Percentiles rank a stretch among this genome's conserved stretches.
Conservation (phyloP, 2,888 invertebrate species). For the Aphidoletes aphidimyza region DNA sequence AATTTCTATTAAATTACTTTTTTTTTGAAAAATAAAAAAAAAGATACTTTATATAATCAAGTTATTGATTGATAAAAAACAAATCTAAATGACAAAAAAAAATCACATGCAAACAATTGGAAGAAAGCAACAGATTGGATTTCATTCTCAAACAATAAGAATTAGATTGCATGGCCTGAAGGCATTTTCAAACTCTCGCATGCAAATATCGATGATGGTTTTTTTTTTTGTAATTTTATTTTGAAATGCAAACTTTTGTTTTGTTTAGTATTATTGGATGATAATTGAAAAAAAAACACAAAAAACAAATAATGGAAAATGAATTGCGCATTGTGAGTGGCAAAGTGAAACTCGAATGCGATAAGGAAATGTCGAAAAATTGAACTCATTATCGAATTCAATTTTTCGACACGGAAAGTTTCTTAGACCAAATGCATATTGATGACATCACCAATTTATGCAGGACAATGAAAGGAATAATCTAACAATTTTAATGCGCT, state of each 20-base stretch:
- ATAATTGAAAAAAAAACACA: no score
- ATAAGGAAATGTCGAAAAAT: no score
- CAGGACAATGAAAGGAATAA: neutral
- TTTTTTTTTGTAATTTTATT: neutral
- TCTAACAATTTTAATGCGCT: neutral
- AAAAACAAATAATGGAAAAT: no score
- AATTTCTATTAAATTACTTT: slow-evolving; percentile 19
- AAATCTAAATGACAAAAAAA: neutral
- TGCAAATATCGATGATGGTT: neutral
- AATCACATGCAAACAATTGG: neutral
- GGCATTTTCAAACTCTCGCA: neutral
- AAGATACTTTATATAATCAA: slow-evolving; percentile 38
- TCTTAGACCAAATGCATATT: neutral
- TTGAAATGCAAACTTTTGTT: neutral
- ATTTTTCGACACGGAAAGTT: neutral
- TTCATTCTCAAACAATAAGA: neutral
- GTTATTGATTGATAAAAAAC: slow-evolving; percentile 38
- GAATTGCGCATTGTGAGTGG: no score
- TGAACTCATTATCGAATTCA: no score
- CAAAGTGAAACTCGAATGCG: no score
- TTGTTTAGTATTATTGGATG: neutral
- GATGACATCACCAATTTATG: no score
- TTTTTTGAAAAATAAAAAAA: slow-evolving; percentile 33
- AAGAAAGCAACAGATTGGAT: neutral
- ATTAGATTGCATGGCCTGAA: neutral